These are phyloP conservation scores for Morone saxatilis DNA, from an alignment of 2,113 vertebrate species.

Conservation along the genomic window DNA sequence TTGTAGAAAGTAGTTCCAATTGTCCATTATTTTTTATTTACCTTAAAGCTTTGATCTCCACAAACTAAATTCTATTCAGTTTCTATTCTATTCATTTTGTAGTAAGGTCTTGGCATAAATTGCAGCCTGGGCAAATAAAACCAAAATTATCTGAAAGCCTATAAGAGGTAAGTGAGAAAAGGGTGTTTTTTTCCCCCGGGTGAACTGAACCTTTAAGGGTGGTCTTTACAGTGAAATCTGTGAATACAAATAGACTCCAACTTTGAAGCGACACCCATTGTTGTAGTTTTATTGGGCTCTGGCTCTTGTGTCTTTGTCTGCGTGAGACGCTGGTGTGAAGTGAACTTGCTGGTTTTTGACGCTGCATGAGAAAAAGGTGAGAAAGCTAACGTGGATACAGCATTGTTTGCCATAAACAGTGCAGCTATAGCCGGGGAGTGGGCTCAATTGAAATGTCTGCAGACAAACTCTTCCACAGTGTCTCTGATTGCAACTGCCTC, in stretches of 20 bases:
- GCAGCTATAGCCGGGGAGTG: not conserved
- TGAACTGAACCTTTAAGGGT: not conserved
- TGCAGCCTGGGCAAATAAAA: not conserved
- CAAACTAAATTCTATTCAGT: not conserved
- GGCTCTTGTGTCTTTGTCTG: conserved; percentile 57
- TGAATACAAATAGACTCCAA: conserved; percentile 49
- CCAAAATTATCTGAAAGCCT: not conserved
- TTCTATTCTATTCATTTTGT: not conserved
- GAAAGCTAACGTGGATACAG: conserved; percentile 40
- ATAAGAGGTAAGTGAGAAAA: not conserved
- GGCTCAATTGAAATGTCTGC: conserved; percentile 28
- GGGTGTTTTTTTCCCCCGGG: not conserved
- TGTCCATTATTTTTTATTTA: no score
- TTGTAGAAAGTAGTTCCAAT: not conserved
- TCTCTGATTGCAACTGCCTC: not conserved
- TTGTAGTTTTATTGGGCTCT: conserved; percentile 46
- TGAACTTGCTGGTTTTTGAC: conserved; percentile 67
- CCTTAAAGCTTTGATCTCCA: not conserved
- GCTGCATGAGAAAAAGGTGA: conserved; percentile 74
- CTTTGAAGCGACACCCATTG: conserved; percentile 55
- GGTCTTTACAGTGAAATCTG: conserved; percentile 17
- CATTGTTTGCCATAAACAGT: conserved; percentile 53
- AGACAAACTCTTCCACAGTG: not conserved
- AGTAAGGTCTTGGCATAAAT: not conserved
- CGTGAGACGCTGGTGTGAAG: conserved; percentile 66